These are phyloP conservation scores for Celastrina argiolus DNA, from an alignment of 2,888 invertebrate species.

Conservation along the genomic window DNA sequence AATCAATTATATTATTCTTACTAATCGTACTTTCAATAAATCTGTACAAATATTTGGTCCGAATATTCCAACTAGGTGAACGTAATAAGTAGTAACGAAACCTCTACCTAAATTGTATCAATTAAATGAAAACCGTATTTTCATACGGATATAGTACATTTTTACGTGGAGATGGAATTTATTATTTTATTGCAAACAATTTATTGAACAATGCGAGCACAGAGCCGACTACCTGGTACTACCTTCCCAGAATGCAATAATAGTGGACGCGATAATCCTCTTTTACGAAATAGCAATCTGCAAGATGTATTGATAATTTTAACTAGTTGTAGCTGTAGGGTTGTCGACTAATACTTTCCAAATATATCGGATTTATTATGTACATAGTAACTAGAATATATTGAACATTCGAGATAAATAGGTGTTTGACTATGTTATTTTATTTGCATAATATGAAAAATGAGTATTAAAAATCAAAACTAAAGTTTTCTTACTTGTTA, in stretches of 20 bases:
- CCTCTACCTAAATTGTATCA: background rate
- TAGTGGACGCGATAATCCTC: slow-evolving; percentile 67
- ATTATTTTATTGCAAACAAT: slow-evolving; percentile 36
- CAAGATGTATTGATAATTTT: slow-evolving; percentile 58
- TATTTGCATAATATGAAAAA: too few relatives aligned
- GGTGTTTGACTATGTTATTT: too few relatives aligned
- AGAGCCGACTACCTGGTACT: slow-evolving; percentile 60
- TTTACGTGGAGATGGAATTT: slow-evolving; percentile 29
- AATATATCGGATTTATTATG: background rate
- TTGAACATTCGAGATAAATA: too few relatives aligned
- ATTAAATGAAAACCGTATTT: slow-evolving; percentile 28
- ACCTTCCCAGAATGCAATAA: slow-evolving; percentile 73
- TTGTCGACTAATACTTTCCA: slow-evolving; percentile 38
- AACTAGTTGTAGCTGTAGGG: slow-evolving; percentile 49
- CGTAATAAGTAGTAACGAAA: background rate
- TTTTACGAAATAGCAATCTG: slow-evolving; percentile 66
- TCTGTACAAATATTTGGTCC: slow-evolving; percentile 2
- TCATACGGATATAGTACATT: slow-evolving; percentile 29
- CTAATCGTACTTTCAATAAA: too few relatives aligned
- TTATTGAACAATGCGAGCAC: slow-evolving; percentile 55
- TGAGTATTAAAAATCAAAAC: too few relatives aligned
- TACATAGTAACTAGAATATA: background rate
- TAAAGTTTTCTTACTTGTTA: too few relatives aligned
- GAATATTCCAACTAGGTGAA: background rate
- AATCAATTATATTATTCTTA: too few relatives aligned